Conservation (phyloP, 2,888 invertebrate genomes). For the Syrista parreyssii region DNA sequence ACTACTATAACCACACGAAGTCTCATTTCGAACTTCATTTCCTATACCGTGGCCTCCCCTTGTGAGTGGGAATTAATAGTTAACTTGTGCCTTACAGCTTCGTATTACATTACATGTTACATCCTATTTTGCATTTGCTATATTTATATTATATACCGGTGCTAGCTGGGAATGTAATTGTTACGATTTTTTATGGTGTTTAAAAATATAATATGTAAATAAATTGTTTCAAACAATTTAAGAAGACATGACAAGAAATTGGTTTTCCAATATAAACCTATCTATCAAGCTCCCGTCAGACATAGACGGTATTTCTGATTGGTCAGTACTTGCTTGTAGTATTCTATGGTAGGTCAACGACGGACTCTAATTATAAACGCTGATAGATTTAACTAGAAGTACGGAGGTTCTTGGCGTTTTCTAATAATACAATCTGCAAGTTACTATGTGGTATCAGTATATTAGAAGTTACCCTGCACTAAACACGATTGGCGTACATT, state of each 20-base stretch:
- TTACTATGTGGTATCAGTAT: neutral
- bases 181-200: neutral
- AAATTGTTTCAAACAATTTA: neutral
- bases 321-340: neutral
- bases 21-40: too few relatives aligned
- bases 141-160: too few relatives aligned
- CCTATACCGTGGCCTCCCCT: too few relatives aligned
- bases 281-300: neutral
- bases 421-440: slow-evolving; percentile 34
- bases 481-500: neutral
- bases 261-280: neutral
- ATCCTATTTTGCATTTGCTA: too few relatives aligned
- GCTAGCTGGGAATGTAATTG: too few relatives aligned
- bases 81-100: too few relatives aligned
- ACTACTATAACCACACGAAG: too few relatives aligned
- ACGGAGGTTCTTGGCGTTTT: slow-evolving; percentile 18
- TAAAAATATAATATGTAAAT: neutral
- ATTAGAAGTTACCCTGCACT: neutral
- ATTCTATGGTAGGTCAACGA: neutral
- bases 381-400: slow-evolving; percentile 9
- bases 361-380: neutral
- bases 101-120: too few relatives aligned
- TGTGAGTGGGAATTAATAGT: too few relatives aligned
- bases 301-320: neutral
- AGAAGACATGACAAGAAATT: neutral